Percentiles rank a stretch among this genome's conserved stretches.
These are phyloP conservation scores for Metallyticus violacea DNA, from an alignment of 2,888 invertebrate species.

Conservation along the genomic window DNA sequence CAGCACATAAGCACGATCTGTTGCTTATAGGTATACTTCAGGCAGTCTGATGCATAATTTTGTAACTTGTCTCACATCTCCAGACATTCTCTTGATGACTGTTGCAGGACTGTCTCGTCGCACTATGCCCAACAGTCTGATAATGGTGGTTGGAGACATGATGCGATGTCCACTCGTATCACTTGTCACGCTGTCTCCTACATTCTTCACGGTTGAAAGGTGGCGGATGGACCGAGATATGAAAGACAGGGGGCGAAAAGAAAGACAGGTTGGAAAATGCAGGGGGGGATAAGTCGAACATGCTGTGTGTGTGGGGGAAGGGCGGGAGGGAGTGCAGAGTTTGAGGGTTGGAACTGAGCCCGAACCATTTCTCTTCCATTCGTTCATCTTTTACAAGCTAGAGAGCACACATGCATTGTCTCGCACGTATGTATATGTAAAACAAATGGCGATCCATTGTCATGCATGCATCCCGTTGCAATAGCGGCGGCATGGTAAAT, in stretches of 20 bases:
- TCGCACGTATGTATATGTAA: background rate
- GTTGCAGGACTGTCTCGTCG: background rate
- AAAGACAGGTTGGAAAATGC: background rate
- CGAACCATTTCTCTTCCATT: background rate
- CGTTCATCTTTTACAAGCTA: slow-evolving; percentile 6
- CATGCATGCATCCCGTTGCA: slow-evolving; percentile 26
- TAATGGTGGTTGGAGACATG: no score
- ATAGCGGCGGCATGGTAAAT: slow-evolving; percentile 26
- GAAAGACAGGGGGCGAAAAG: background rate
- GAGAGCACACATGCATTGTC: background rate
- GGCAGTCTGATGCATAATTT: no score
- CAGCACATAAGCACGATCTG: no score
- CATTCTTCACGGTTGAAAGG: background rate
- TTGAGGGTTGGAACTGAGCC: slow-evolving; percentile 1
- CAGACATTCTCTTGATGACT: no score
- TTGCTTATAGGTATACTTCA: no score
- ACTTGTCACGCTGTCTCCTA: background rate
- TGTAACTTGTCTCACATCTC: no score
- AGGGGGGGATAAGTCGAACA: background rate
- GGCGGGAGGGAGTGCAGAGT: background rate
- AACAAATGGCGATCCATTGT: slow-evolving; percentile 28
- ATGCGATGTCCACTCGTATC: background rate
- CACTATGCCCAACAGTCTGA: background rate
- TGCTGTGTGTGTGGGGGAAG: background rate
- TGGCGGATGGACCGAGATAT: background rate